A percentile compares a stretch with the other conserved stretches of the same genome.
phyloP scores from a whole-genome alignment of 2,113 vertebrate genomes.

The Uria aalge region DNA sequence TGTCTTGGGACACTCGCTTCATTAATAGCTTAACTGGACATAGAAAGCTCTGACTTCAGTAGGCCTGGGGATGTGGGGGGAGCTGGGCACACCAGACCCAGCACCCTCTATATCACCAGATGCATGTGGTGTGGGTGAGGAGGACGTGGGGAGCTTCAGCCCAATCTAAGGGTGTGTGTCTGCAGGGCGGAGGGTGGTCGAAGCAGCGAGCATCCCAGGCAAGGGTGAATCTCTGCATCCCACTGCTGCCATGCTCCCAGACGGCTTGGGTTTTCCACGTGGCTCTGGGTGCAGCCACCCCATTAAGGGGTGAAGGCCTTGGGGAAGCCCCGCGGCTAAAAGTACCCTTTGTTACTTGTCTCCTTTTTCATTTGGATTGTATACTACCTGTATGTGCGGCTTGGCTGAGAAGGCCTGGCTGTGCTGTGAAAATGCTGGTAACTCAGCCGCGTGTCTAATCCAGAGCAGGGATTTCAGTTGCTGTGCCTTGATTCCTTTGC shows the following conservation, averaged over 20 bases:
- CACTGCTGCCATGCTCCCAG: not conserved
- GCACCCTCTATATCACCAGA: not conserved
- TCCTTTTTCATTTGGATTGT: not conserved
- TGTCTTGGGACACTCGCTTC: not conserved
- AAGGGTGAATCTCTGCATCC: not conserved
- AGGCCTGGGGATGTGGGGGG: too few relatives aligned
- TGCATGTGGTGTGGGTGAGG: not conserved
- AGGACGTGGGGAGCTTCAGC: not conserved
- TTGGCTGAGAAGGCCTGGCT: not conserved
- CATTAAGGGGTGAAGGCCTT: not conserved
- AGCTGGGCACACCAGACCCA: not conserved
- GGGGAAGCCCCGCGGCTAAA: not conserved
- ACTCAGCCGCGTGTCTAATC: not conserved
- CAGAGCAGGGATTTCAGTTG: not conserved
- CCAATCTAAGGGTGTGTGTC: not conserved
- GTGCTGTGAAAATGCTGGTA: not conserved
- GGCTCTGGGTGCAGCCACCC: not conserved
- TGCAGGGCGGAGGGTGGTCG: not conserved
- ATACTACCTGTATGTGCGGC: not conserved
- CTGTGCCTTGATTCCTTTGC: not conserved
- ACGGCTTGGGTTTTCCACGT: not conserved
- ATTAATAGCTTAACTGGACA: not conserved
- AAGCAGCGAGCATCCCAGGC: not conserved
- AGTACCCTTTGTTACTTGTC: not conserved
- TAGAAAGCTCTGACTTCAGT: not conserved